Percentiles rank a stretch among this genome's conserved stretches.
Conservation (phyloP, 1,140 invertebrate genomes). For the Drepana arcuata region DNA sequence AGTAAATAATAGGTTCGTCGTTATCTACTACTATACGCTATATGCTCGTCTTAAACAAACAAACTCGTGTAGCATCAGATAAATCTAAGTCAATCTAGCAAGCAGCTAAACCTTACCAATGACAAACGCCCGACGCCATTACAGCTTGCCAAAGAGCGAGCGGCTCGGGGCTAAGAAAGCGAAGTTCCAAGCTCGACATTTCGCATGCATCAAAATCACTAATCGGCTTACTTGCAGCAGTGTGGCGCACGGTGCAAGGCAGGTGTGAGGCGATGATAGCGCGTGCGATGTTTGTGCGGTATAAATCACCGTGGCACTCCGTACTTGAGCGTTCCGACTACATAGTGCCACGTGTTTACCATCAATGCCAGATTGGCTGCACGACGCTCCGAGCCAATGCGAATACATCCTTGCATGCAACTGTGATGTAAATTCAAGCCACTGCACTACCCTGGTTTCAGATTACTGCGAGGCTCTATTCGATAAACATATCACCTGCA, state of each 20-base stretch:
- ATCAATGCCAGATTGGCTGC: conserved; percentile 14
- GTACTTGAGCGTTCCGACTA: conserved; percentile 13
- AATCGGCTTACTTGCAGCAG: conserved; percentile 32
- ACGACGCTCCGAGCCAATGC: too few relatives aligned
- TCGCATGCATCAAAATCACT: conserved; percentile 26
- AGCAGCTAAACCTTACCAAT: neutral
- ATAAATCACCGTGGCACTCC: conserved; percentile 21
- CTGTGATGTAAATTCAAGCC: too few relatives aligned
- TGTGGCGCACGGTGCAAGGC: conserved; percentile 26
- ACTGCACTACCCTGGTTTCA: too few relatives aligned
- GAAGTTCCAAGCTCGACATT: conserved; percentile 12
- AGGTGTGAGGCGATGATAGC: conserved; percentile 45
- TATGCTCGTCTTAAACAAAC: too few relatives aligned
- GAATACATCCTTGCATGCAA: too few relatives aligned
- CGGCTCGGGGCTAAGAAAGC: conserved; percentile 2
- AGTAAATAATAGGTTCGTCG: too few relatives aligned
- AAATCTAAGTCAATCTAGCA: too few relatives aligned
- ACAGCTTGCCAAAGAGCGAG: neutral
- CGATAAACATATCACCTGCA: too few relatives aligned
- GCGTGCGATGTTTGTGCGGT: conserved; percentile 25
- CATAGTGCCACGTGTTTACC: conserved; percentile 15
- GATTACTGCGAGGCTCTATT: too few relatives aligned
- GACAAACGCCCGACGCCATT: neutral
- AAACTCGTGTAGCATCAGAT: too few relatives aligned
- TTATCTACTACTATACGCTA: too few relatives aligned